Percentiles rank a stretch among this genome's conserved stretches.
phyloP scores from a whole-genome alignment of 2,888 invertebrate species.

The Polydrusus cervinus region DNA sequence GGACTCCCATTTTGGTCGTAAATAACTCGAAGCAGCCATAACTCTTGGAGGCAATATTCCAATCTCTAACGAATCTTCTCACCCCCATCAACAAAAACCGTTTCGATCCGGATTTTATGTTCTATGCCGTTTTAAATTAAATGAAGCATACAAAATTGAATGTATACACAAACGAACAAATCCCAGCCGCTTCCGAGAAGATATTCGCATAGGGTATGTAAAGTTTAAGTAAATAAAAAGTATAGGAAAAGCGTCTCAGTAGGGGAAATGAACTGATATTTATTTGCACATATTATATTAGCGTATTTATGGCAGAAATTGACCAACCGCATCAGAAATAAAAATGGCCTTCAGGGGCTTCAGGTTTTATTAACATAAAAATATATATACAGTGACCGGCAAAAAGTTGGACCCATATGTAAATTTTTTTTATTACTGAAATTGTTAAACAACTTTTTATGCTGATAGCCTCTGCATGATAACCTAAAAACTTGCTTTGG shows the following conservation, averaged over 20 bases:
- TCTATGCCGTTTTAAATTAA: constrained; percentile 36
- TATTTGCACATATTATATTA: neutral
- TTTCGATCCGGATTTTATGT: constrained; percentile 38
- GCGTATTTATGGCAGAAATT: no score
- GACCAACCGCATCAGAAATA: no score
- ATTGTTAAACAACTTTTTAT: no score
- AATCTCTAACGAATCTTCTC: constrained; percentile 25
- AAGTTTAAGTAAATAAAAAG: neutral
- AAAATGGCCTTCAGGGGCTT: no score
- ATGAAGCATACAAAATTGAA: constrained; percentile 44
- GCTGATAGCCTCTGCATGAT: no score
- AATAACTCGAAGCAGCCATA: constrained; percentile 32
- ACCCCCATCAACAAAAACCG: constrained; percentile 32
- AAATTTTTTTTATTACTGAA: no score
- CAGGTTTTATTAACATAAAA: no score
- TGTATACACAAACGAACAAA: constrained; percentile 35
- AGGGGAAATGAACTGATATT: neutral
- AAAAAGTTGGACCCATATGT: no score
- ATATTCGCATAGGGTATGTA: constrained; percentile 8
- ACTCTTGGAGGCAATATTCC: constrained; percentile 16
- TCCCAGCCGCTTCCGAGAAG: constrained; percentile 5
- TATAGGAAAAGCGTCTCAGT: neutral
- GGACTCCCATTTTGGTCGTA: constrained; percentile 13
- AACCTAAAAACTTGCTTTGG: no score
- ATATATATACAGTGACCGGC: no score